phyloP scores from a whole-genome alignment of 2,888 invertebrate genomes.

The Lapara coniferarum region DNA sequence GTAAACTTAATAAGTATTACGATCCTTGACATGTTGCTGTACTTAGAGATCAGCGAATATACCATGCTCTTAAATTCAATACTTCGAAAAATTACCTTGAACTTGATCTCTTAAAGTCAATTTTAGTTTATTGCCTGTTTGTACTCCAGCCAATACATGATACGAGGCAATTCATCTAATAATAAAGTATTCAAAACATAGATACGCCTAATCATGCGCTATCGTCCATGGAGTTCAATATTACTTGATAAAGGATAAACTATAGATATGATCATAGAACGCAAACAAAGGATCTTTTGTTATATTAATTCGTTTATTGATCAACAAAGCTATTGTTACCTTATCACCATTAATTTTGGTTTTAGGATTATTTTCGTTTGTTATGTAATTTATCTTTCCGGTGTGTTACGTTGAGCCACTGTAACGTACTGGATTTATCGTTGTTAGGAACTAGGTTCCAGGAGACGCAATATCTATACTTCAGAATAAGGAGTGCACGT shows the following conservation, averaged over 20 bases:
- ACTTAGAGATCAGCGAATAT: no score
- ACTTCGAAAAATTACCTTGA: no score
- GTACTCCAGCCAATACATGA: neutral
- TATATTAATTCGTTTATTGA: constrained; percentile 21
- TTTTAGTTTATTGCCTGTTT: no score
- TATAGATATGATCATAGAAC: constrained; percentile 34
- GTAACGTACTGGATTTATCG: no score
- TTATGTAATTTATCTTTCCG: neutral
- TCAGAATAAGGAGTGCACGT: no score
- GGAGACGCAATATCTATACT: no score
- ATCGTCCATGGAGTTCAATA: constrained; percentile 33
- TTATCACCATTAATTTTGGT: constrained; percentile 6
- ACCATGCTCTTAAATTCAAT: no score
- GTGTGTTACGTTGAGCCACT: no score
- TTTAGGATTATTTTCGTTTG: neutral
- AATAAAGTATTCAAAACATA: constrained; percentile 14
- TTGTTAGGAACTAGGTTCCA: no score
- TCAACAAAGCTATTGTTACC: constrained; percentile 20
- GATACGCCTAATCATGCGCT: constrained; percentile 18
- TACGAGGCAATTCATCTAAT: constrained; percentile 1
- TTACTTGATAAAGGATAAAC: constrained; percentile 37
- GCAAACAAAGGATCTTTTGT: constrained; percentile 32
- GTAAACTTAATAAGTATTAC: no score
- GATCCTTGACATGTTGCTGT: no score
- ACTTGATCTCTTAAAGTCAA: no score